A percentile compares a stretch with the other conserved stretches of the same genome.
phyloP scores from a whole-genome alignment of 2,113 vertebrate species.

The Illadopsis cleaveri region DNA sequence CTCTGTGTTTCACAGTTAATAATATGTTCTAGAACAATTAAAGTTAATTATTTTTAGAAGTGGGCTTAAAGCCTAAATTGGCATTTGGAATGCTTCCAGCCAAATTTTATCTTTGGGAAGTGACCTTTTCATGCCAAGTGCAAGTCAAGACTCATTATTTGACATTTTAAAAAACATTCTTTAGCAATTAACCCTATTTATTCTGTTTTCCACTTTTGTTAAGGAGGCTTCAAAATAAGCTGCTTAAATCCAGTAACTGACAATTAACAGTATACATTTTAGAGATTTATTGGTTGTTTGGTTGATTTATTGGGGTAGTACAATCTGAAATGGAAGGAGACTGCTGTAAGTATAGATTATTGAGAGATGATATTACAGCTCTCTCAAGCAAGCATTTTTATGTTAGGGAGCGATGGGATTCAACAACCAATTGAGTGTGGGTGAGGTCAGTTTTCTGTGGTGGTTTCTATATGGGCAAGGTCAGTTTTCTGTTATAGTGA shows the following conservation, averaged over 20 bases:
- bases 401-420: not conserved
- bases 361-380: not conserved
- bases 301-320: not conserved
- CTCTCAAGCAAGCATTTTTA: not conserved
- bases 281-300: not conserved
- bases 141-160: not conserved
- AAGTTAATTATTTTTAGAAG: slow-evolving; percentile 40
- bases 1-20: not conserved
- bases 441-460: not conserved
- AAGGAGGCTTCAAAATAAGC: not conserved
- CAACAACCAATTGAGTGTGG: not conserved
- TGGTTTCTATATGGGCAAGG: not conserved
- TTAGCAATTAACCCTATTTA: not conserved
- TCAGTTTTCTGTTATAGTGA: not conserved
- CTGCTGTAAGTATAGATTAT: not conserved
- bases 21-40: not conserved
- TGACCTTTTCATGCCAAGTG: slow-evolving; percentile 16
- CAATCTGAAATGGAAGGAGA: not conserved
- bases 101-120: slow-evolving; percentile 8
- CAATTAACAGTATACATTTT: not conserved
- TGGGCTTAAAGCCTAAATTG: not conserved
- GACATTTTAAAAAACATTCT: not conserved
- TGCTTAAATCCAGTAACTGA: not conserved
- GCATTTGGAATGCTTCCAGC: not conserved
- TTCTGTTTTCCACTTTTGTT: not conserved